These are phyloP conservation scores for Otus scops DNA, from an alignment of 2,797 vertebrate genomes.

Conservation along the genomic window DNA sequence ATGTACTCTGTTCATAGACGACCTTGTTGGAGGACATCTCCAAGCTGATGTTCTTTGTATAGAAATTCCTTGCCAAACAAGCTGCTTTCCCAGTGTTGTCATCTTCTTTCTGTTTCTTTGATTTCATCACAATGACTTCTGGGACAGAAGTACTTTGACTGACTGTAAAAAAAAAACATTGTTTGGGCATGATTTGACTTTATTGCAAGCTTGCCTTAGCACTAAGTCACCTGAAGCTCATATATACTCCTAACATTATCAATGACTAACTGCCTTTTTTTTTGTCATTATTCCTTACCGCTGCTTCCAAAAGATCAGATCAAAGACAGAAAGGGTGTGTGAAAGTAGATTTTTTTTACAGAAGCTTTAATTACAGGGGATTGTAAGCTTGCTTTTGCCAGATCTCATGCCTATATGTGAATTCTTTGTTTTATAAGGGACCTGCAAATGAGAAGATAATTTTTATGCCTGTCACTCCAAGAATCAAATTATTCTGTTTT, in stretches of 20 bases:
- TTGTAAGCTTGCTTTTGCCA: not conserved
- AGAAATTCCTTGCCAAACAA: conserved; percentile 29
- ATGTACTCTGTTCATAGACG: not conserved
- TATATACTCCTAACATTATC: not conserved
- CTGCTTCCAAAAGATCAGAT: not conserved
- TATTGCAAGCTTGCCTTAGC: not conserved
- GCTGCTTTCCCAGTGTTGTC: not conserved
- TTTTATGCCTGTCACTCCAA: not conserved
- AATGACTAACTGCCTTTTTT: not conserved
- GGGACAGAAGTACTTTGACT: not conserved
- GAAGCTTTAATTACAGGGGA: not conserved
- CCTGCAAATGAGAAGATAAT: not conserved
- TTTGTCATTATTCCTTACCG: not conserved
- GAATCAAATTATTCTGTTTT: not conserved
- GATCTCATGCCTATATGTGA: not conserved
- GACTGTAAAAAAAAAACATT: not conserved
- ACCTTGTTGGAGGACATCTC: not conserved
- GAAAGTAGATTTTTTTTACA: not conserved
- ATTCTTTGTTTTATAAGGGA: not conserved
- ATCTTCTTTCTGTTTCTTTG: not conserved
- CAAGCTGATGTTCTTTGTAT: not conserved
- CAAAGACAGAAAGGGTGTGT: not conserved
- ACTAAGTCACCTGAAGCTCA: not conserved
- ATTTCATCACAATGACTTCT: conserved; percentile 17
- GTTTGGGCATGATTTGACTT: not conserved